Evolutionary conservation across 1,140 invertebrate species (phyloP), one percentile per base, ranked within the genome.

Genomic region (Saxidomus purpurata): DNA sequence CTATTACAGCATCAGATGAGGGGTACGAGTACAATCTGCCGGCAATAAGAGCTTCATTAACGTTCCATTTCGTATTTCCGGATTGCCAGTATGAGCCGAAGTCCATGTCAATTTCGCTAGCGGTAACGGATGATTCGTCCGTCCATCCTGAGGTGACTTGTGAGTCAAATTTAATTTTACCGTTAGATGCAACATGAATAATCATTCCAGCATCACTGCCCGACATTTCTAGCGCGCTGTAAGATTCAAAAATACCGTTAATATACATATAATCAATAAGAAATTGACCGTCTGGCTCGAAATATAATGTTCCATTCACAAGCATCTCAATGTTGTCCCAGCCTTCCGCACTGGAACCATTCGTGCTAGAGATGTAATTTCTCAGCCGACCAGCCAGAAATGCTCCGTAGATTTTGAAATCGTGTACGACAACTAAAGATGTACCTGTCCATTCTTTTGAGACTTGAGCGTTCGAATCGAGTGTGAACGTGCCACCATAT

Each of bases 251-350:
- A 17, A 31, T 82, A 6, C 92, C 92, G 82, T 89, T 89, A 15
- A 90, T 76, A 49, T 87, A 84, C 25, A 89, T 61, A 19, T 84
- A 61, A 40, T 92, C 87, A 38, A 85, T 25, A 3, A 83, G 13
- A n/a, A 92, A 91, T 43, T 52, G n/a, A 1, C 82, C 87, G 6
- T 85, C 63, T 1, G 92, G 79, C 79, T 90, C 40, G 81, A 91
- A 92, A 74, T 91, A 87, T 17, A 90, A 81, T 0, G 38, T 61
- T 6, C 90, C 89, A 36, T 85, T 84, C 13, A 31, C 36, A 52
- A 89, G 77, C 19, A 91, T 84, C n/a, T 87, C 81, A 31, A 91
- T 52, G 43, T 81, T 82, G 61, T 92, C 89, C 90, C 92, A 43
- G 25, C 63, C 84, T 52, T 89, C 79, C n/a, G 25, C 40, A 38